Evolutionary conservation across 2,113 vertebrate genomes (phyloP), one percentile per base, ranked within the genome.

Genomic region (Perca fluviatilis): DNA sequence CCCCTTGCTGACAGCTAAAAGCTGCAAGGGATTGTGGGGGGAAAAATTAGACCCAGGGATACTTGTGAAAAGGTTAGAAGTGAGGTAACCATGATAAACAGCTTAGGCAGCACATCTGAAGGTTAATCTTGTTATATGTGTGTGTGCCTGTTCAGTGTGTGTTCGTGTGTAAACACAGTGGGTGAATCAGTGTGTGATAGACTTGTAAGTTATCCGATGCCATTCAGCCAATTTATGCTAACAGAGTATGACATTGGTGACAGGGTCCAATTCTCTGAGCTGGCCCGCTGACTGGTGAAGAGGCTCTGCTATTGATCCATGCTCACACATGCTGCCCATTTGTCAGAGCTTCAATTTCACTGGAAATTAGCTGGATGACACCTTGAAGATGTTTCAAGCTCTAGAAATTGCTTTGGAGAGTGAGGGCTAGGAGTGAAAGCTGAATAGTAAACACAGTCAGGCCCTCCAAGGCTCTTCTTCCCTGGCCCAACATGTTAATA

Each of bases 221-320:
- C n/a, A 23, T 77, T 86, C 14, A 77, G 86, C 53, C 85, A 79
- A 74, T 84, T 89, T 77, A 78, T 36, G 49, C 64, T 79, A 78
- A 85, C 57, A 88, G 85, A 86, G 84, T 88, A 82, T 83, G 66
- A 87, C 85, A 91, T 86, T 90, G 89, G 70, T 82, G 77, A 82
- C 72, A 83, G 74, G 54, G 75, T 68, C 78, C 77, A 69, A 80
- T 86, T 78, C 77, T 82, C 3, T 23, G 56, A 79, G 82, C 33
- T 16, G 27, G 75, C 61, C 70, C 14, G 9, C 58, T 81, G 68
- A 73, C 62, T 85, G 71, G 74, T 51, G 47, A 82, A 72, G 74
- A 56, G 57, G 46, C 23, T 33, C 19, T 51, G 13, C 21, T 74
- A 88, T 87, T 23, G 90, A 89, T 91, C 82, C 43, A 15, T 6